These are phyloP conservation scores for Leptinotarsa peninsularis DNA, from an alignment of 2,888 invertebrate genomes.

Conservation along the genomic window DNA sequence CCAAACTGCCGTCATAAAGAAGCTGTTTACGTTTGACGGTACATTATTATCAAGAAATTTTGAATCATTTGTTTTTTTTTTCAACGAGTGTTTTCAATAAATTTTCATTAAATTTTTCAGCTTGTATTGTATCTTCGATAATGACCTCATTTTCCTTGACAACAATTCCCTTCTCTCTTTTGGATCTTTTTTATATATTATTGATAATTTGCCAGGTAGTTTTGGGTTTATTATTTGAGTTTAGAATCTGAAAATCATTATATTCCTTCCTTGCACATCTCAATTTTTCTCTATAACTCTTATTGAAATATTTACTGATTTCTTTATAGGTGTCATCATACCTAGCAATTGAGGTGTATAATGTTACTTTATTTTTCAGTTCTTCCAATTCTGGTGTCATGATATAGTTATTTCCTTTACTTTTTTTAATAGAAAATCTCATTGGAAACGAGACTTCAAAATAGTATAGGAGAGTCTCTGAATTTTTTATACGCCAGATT, in stretches of 20 bases:
- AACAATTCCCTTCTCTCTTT: conserved; percentile 6
- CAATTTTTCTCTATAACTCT: background rate
- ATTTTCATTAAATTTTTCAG: conserved; percentile 19
- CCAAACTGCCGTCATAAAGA: background rate
- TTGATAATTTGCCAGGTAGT: conserved; percentile 19
- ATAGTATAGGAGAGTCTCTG: conserved; percentile 6
- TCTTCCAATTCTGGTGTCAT: conserved; percentile 14
- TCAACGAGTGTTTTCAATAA: conserved; percentile 9
- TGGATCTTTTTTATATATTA: conserved; percentile 18
- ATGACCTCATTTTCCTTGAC: conserved; percentile 13
- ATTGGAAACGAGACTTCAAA: conserved; percentile 17
- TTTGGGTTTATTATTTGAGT: conserved; percentile 17
- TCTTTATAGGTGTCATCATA: conserved; percentile 15
- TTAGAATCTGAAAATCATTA: conserved; percentile 13
- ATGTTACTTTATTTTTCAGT: conserved; percentile 18
- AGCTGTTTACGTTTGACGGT: no score
- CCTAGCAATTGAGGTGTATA: conserved; percentile 17
- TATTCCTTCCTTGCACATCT: conserved; percentile 1
- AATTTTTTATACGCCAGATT: background rate
- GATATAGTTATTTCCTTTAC: conserved; percentile 2
- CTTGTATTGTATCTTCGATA: conserved; percentile 10
- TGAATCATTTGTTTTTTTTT: conserved; percentile 6
- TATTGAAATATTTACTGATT: conserved; percentile 14
- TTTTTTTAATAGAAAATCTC: conserved; percentile 8
- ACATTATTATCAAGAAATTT: conserved; percentile 1